Evolutionary conservation across 1,140 invertebrate species (phyloP), one percentile per base, ranked within the genome.

Genomic region (Halictus rubicundus): DNA sequence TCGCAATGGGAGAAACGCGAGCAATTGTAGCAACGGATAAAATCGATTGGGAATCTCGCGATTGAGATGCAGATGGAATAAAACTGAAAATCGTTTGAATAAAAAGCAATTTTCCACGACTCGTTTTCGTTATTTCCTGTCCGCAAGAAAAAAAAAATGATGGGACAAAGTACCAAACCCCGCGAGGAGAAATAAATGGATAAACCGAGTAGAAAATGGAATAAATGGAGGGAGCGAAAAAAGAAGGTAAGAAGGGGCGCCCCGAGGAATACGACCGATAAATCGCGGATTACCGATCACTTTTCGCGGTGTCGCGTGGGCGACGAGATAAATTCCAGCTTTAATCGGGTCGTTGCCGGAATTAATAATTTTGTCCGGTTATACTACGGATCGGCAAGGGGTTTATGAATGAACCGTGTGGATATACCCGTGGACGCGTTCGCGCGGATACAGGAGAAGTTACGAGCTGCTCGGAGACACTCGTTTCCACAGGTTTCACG

Each of bases 221-320:
- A n/a, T n/a, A n/a, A n/a, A n/a, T 1, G 42, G 37, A 42, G 42
- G 69, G 46, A 49, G 69, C 57, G 68, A 69, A 81, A 46, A 57
- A 59, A 57, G 66, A 49, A 61, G 57, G 63, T 39, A 73, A 84
- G 81, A 64, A 71, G 68, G 57, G 78, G 39, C 25, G 68, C 66
- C 68, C 66, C 68, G 59, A 21, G n/a, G n/a, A 37, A 61, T 42
- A 59, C 63, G 37, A 73, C 23, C 79, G 68, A 85, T 85, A 85
- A 85, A 85, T 85, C 69, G 78, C 37, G 79, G 82, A 85, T 85
- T 85, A 84, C 83, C 83, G 73, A 84, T 85, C 78, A 70, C 83
- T 74, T 72, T 84, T 81, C 64, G 68, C 25, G 27, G 61, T 65
- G 68, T 81, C 73, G 73, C 78, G 83, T 85, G 83, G 83, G 83